These are phyloP conservation scores for Drosophila quinaria DNA, from an alignment of 2,888 invertebrate species.

Conservation along the genomic window DNA sequence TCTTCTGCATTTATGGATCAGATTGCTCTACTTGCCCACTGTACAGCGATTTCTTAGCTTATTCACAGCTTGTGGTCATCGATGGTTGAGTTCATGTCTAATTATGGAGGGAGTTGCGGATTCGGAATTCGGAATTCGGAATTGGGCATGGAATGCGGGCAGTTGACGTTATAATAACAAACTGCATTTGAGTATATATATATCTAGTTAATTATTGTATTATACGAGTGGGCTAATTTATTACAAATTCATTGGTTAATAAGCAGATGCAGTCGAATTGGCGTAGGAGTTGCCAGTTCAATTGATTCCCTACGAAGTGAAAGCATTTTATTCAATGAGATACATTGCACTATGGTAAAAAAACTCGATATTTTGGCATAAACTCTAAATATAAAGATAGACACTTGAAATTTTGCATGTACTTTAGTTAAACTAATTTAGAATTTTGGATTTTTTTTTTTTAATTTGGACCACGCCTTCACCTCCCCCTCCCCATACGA, in stretches of 20 bases:
- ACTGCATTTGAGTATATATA: background rate
- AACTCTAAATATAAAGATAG: no score
- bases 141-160: conserved; percentile 62
- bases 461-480: no score
- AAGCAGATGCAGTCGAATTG: conserved; percentile 6
- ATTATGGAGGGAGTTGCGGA: conserved; percentile 35
- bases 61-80: conserved; percentile 29
- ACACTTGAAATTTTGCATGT: no score
- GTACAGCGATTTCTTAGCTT: conserved; percentile 12
- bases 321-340: conserved; percentile 10
- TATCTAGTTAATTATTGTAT: conserved; percentile 44
- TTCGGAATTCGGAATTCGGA: background rate
- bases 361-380: no score
- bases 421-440: no score
- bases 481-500: no score
- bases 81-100: background rate
- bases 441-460: no score
- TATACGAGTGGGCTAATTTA: conserved; percentile 49
- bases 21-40: background rate
- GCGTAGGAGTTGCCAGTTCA: conserved; percentile 38
- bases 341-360: no score
- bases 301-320: conserved; percentile 26
- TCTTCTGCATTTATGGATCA: background rate
- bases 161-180: conserved; percentile 49
- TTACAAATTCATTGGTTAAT: conserved; percentile 33